Percentiles rank a stretch among this genome's conserved stretches.
Evolutionary conservation across 2,888 invertebrate genomes (phyloP).

Genomic region (Perizoma flavofasciatum): DNA sequence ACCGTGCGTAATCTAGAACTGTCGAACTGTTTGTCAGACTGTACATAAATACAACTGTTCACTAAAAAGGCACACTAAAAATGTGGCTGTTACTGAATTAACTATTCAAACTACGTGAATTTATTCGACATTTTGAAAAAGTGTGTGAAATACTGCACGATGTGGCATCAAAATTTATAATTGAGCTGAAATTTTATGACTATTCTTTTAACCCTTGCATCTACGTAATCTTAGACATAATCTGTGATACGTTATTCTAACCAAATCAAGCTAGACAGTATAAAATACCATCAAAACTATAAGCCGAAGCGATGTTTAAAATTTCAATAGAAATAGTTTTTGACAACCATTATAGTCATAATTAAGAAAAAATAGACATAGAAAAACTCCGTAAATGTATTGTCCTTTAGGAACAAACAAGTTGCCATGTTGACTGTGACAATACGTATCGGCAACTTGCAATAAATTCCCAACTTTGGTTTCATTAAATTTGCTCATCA

Average conservation of each 20-base stretch:
- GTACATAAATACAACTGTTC: slow-evolving; percentile 18
- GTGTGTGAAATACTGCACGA: not conserved
- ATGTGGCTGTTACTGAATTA: slow-evolving; percentile 9
- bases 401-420: not conserved
- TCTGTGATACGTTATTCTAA: too few relatives aligned
- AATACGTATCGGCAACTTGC: slow-evolving; percentile 38
- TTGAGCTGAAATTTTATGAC: not conserved
- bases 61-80: slow-evolving; percentile 17
- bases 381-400: too few relatives aligned
- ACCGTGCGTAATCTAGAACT: slow-evolving; percentile 26
- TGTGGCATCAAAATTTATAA: not conserved
- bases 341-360: too few relatives aligned
- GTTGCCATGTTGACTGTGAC: slow-evolving; percentile 16
- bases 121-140: too few relatives aligned
- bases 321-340: too few relatives aligned
- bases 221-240: too few relatives aligned
- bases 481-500: slow-evolving; percentile 45
- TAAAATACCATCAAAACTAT: too few relatives aligned
- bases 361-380: too few relatives aligned
- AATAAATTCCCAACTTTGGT: slow-evolving; percentile 42
- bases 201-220: not conserved
- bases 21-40: slow-evolving; percentile 20
- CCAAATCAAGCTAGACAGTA: too few relatives aligned
- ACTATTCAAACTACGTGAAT: slow-evolving; percentile 3
- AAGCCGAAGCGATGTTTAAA: too few relatives aligned